These are phyloP conservation scores for Strongylocentrotus purpuratus DNA, from an alignment of 35 echinoderm and acorn worm genomes.

Conservation along the genomic window DNA sequence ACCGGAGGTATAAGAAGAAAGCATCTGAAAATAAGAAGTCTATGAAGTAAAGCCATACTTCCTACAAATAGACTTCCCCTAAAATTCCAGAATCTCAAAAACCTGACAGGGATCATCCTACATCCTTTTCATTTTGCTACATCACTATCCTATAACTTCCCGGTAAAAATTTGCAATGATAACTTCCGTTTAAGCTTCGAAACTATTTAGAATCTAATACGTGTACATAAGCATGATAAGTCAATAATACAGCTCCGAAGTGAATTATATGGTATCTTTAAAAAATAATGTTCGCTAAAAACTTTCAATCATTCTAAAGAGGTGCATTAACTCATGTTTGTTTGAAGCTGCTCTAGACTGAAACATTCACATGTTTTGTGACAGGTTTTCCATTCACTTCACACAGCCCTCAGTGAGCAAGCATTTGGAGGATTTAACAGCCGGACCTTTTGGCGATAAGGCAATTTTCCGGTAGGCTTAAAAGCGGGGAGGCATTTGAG, in stretches of 20 bases:
- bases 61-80: not conserved
- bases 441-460: conserved; percentile 52
- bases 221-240: not conserved
- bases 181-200: conserved; percentile 13
- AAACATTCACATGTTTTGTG: not conserved
- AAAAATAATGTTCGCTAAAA: not conserved
- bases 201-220: not conserved
- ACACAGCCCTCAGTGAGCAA: conserved; percentile 12
- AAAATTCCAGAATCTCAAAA: not conserved
- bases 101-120: not conserved
- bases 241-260: not conserved
- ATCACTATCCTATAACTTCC: not conserved
- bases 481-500: conserved; percentile 28
- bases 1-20: not conserved
- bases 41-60: not conserved
- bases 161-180: not conserved
- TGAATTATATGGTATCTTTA: not conserved
- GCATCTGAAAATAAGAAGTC: not conserved
- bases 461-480: conserved; percentile 51
- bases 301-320: not conserved
- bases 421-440: conserved; percentile 47
- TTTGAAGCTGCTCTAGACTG: not conserved
- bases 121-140: conserved; percentile 20
- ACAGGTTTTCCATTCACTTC: not conserved
- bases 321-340: not conserved